Base-by-base conservation (phyloP, 92 coral and sea anemone species). In the Hydrozoanthus gracilis region DNA sequence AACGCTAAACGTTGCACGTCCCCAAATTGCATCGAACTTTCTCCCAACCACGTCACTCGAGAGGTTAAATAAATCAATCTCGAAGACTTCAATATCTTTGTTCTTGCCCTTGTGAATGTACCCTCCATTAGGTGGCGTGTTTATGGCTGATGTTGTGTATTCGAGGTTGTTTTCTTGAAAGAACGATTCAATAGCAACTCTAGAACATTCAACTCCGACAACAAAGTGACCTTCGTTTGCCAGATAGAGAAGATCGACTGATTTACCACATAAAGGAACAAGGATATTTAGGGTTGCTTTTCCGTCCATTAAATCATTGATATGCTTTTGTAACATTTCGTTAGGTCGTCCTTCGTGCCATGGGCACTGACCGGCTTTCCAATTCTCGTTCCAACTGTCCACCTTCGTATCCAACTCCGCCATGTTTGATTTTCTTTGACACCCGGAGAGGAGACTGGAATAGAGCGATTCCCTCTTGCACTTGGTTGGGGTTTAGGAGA, bases 171-270 rank as follows among this genome's bases (percentile, higher is more conserved):
- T 85, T 61, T 60, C 82, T 18, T 86, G 14, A 73, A 89, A 89
- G 89, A 89, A 89, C 8, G 72, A 18, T 50, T 85, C 76, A 50
- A 86, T 89, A 5, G 86, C 87, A 18, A 10, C 72, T 54, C 71
- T 61, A 2, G 77, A 78, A 9, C 15, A 45, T 13, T 89, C 92
- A 1, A 86, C 50, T 14, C 92, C 92, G 48, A 89, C 86, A 5
- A 89, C 92, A 35, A 39, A 77, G 45, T 85, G 86, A 3, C 92
- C 92, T 76, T 89, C 85, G 88, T 89, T 78, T 6, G 92, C 92
- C 45, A 86, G 80, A 86, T 86, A 85, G 44, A 89, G 73, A 27
- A 27, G 39, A 27, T 27, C 39, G 39, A 27, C 39, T 27, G 39
- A 27, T 27, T 27, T 27, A 27, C 39, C 39, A 27, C 39, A 27